A percentile compares a stretch with the other conserved stretches of the same genome.
These are phyloP conservation scores for Rhinichthys osculus DNA, from an alignment of 2,797 vertebrate species.

Conservation along the genomic window DNA sequence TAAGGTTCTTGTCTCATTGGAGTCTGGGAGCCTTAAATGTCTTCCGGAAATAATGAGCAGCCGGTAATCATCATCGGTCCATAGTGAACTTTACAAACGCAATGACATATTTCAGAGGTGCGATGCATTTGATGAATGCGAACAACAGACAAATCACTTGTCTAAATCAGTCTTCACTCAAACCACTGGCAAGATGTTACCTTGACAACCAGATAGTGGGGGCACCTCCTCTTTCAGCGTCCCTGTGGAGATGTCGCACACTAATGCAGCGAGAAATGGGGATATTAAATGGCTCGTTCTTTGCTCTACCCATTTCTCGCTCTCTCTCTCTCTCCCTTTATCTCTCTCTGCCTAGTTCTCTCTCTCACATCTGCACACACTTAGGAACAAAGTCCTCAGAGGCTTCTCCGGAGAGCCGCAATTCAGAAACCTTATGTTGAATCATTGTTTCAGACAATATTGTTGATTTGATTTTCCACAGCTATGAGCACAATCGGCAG, in stretches of 20 bases:
- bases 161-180: conserved; percentile 68
- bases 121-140: conserved; percentile 56
- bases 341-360: conserved; percentile 34
- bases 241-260: conserved; percentile 73
- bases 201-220: conserved; percentile 75
- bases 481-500: conserved; percentile 49
- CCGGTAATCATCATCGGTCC: conserved; percentile 5
- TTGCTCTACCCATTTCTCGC: conserved; percentile 53
- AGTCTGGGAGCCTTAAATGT: neutral
- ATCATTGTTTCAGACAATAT: conserved; percentile 58
- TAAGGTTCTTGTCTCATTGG: neutral
- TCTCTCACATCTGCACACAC: conserved; percentile 44
- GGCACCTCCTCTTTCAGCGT: conserved; percentile 63
- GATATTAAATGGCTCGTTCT: conserved; percentile 71
- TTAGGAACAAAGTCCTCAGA: conserved; percentile 50
- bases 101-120: conserved; percentile 42
- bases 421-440: conserved; percentile 61
- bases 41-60: conserved; percentile 8
- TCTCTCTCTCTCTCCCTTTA: conserved; percentile 26
- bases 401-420: conserved; percentile 63
- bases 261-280: conserved; percentile 78
- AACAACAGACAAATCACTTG: conserved; percentile 68
- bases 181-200: conserved; percentile 73
- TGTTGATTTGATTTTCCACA: conserved; percentile 63
- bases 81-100: conserved; percentile 9